Evolutionary conservation across 2,797 vertebrate genomes (phyloP).

Genomic region (Danio jaintianensis): DNA sequence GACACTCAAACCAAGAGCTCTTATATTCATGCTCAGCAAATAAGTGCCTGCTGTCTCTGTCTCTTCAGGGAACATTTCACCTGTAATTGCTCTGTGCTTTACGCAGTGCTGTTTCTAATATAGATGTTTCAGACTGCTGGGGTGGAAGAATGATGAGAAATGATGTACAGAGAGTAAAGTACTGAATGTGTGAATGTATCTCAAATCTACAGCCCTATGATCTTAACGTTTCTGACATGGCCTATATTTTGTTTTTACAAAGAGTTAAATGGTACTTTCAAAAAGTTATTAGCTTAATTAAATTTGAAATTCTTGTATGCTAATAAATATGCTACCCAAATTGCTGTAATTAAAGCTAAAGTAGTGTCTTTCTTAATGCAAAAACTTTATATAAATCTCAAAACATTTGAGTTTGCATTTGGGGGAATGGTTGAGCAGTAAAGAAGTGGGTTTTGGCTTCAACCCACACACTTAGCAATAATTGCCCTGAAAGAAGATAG

Average conservation of each 20-base stretch:
- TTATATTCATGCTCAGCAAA: conserved; percentile 15
- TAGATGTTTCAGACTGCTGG: conserved; percentile 10
- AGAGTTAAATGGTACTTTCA: neutral
- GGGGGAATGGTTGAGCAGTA: neutral
- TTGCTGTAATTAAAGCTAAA: neutral
- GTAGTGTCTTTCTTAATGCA: neutral
- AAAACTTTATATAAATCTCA: neutral
- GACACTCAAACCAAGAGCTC: conserved; percentile 17
- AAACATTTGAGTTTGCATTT: neutral
- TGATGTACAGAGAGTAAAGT: neutral
- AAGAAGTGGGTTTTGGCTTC: neutral
- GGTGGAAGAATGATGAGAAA: conserved; percentile 7
- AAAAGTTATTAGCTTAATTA: neutral
- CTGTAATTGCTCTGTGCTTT: conserved; percentile 38
- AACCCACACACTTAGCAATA: conserved; percentile 29
- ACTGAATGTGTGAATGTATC: neutral
- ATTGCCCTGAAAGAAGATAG: conserved; percentile 23
- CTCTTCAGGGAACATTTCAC: conserved; percentile 37
- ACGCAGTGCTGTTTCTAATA: neutral
- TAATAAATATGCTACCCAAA: neutral
- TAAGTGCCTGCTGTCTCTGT: conserved; percentile 26
- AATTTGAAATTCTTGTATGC: neutral
- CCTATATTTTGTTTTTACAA: neutral
- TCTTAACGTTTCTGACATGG: neutral
- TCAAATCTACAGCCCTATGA: conserved; percentile 10